Conservation (phyloP, 2,113 vertebrate genomes). For the Rhombomys opimus region DNA sequence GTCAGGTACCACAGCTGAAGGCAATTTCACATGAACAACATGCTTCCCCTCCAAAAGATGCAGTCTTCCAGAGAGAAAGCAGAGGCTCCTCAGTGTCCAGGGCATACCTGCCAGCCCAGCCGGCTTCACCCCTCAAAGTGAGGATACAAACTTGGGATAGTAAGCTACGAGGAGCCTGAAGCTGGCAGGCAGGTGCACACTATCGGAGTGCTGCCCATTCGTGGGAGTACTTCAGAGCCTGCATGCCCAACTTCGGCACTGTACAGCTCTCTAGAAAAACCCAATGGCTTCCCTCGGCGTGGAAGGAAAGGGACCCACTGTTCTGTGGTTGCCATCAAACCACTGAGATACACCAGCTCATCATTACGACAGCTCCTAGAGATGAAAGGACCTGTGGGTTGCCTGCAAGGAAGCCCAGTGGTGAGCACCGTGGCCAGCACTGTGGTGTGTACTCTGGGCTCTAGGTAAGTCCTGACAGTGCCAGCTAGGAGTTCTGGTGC, state of each 20-base stretch:
- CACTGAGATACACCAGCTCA: constrained; percentile 70
- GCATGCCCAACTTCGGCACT: background rate
- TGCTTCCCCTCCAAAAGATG: constrained; percentile 65
- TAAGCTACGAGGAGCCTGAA: constrained; percentile 26
- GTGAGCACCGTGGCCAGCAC: background rate
- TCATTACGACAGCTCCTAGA: constrained; percentile 47
- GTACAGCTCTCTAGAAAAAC: constrained; percentile 48
- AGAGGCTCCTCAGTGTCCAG: constrained; percentile 73
- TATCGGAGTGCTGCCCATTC: background rate
- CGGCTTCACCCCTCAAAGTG: constrained; percentile 71
- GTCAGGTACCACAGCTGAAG: constrained; percentile 67
- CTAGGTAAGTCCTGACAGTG: background rate
- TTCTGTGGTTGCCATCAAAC: constrained; percentile 70
- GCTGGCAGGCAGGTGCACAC: background rate
- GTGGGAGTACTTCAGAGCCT: background rate
- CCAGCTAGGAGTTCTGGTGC: background rate
- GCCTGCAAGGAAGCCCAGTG: constrained; percentile 61
- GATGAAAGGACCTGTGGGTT: constrained; percentile 62
- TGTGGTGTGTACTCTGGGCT: background rate
- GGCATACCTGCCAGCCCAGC: constrained; percentile 56
- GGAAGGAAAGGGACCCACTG: constrained; percentile 37
- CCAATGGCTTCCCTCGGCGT: background rate
- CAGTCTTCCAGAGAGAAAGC: constrained; percentile 71
- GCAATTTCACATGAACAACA: constrained; percentile 73
- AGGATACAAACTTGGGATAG: constrained; percentile 52